phyloP scores from a whole-genome alignment of 2,113 vertebrate species.

The Catharus minimus region DNA sequence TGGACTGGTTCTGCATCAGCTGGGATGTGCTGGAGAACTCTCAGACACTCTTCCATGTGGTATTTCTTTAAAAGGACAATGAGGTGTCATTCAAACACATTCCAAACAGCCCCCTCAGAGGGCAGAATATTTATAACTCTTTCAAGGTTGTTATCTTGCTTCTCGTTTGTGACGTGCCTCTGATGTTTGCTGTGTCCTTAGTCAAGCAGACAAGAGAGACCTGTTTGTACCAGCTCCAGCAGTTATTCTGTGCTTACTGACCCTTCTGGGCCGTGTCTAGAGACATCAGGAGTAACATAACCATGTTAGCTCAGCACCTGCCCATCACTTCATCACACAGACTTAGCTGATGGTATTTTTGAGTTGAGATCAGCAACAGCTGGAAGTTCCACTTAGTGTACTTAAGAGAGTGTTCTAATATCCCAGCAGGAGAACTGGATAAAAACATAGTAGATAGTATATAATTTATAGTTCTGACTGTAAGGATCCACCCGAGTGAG shows the following conservation, averaged over 20 bases:
- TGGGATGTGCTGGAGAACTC: neutral
- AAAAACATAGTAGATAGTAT: neutral
- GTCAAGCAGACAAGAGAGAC: neutral
- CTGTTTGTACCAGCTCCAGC: neutral
- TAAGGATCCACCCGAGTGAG: neutral
- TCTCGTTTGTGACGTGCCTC: neutral
- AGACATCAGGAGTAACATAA: neutral
- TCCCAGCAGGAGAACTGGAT: neutral
- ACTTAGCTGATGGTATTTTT: neutral
- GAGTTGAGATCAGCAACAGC: neutral
- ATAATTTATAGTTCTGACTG: neutral
- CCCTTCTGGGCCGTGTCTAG: neutral
- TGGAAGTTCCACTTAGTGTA: neutral
- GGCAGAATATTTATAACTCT: neutral
- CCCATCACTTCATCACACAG: neutral
- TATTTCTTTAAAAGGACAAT: neutral
- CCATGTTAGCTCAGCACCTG: neutral
- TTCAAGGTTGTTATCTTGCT: neutral
- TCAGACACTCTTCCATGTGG: rapidly evolving
- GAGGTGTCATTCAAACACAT: neutral
- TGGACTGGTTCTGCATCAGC: neutral
- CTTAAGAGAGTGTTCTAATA: neutral
- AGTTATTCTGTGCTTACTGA: neutral
- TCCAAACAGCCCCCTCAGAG: neutral
- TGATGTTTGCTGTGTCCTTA: neutral